Evolutionary conservation across 2,888 invertebrate species (phyloP).

Genomic region (Nemotelus pantherinus): DNA sequence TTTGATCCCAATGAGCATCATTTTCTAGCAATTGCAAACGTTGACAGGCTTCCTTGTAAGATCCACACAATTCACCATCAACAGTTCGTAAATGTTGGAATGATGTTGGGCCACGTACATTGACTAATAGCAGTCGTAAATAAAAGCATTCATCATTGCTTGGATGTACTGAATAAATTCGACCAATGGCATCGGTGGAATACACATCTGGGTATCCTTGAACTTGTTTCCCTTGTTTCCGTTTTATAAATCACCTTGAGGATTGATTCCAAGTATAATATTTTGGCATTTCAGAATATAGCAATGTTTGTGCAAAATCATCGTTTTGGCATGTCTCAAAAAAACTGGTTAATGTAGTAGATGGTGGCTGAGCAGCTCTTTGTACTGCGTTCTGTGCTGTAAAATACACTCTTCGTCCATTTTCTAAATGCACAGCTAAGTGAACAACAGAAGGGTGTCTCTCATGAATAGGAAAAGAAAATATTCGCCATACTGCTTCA

Average conservation of each 20-base stretch:
- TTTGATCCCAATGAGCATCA: conserved; percentile 54
- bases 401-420: conserved; percentile 56
- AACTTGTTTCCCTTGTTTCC: conserved; percentile 57
- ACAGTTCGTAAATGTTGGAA: conserved; percentile 59
- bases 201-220: conserved; percentile 54
- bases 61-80: conserved; percentile 57
- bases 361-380: conserved; percentile 49
- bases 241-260: conserved; percentile 56
- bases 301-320: conserved; percentile 56
- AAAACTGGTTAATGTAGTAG: conserved; percentile 57
- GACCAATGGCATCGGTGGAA: conserved; percentile 57
- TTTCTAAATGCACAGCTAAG: conserved; percentile 50
- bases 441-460: conserved; percentile 45
- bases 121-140: conserved; percentile 58
- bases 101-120: conserved; percentile 59
- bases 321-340: conserved; percentile 56
- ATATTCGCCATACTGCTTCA: conserved; percentile 51
- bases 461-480: conserved; percentile 49
- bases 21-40: conserved; percentile 56
- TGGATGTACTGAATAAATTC: conserved; percentile 60
- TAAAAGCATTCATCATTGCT: conserved; percentile 58
- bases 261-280: conserved; percentile 58
- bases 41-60: conserved; percentile 59
- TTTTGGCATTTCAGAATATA: conserved; percentile 58
- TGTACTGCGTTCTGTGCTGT: conserved; percentile 49